Percentiles rank a stretch among this genome's conserved stretches.
Conservation (phyloP, 2,888 invertebrate species). For the Pyrgus malvae region DNA sequence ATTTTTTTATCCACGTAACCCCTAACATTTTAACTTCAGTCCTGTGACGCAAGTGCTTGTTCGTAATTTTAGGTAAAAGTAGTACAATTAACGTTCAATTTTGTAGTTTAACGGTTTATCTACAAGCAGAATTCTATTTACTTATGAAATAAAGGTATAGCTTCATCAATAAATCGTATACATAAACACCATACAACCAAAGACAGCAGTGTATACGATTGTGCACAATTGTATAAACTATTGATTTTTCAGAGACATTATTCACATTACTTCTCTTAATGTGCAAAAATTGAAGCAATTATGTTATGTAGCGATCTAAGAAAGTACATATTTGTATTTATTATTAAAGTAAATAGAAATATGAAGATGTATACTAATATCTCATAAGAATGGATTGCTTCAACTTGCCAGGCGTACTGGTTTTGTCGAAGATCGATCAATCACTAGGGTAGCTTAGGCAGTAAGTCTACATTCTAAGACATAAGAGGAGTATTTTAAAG, state of each 20-base stretch:
- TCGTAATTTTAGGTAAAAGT: slow-evolving; percentile 32
- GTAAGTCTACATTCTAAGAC: slow-evolving; percentile 15
- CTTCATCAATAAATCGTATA: too few species aligned
- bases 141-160: too few species aligned
- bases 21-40: background rate
- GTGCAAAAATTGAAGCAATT: background rate
- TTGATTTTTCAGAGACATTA: too few species aligned
- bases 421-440: slow-evolving; percentile 13
- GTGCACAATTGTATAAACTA: background rate
- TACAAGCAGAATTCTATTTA: too few species aligned
- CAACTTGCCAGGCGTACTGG: background rate
- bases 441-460: slow-evolving; percentile 15
- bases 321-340: slow-evolving; percentile 1
- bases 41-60: background rate
- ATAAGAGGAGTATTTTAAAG: slow-evolving; percentile 18
- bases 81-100: slow-evolving; percentile 11
- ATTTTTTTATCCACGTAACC: slow-evolving; percentile 29
- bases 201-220: too few species aligned
- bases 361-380: slow-evolving; percentile 14
- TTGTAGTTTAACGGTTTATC: slow-evolving; percentile 1
- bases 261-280: too few species aligned
- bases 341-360: background rate
- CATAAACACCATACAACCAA: too few species aligned
- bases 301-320: slow-evolving; percentile 3
- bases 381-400: background rate